Conservation (phyloP, 2,113 vertebrate genomes). For the Eubucco bourcierii region DNA sequence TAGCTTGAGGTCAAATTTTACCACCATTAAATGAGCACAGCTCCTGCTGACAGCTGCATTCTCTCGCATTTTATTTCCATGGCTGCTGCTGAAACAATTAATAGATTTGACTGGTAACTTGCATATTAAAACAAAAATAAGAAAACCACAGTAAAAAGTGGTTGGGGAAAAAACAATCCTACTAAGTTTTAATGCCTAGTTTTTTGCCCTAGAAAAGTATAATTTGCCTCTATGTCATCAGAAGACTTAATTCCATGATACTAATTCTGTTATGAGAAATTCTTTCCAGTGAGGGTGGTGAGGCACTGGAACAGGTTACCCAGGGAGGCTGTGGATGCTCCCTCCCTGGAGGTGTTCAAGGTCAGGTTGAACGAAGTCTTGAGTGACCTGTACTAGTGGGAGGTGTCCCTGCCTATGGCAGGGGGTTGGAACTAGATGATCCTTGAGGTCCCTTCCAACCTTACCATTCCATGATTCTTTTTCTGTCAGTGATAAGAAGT, state of each 20-base stretch:
- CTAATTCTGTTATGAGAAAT: too few species aligned
- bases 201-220: background rate
- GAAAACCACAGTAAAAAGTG: background rate
- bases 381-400: too few species aligned
- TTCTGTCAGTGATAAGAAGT: background rate
- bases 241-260: background rate
- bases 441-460: too few species aligned
- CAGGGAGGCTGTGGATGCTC: too few species aligned
- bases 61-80: background rate
- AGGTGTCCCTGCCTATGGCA: too few species aligned
- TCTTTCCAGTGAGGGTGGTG: too few species aligned
- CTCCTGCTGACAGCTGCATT: slow-evolving; percentile 28
- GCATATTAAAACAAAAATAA: background rate
- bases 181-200: background rate
- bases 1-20: slow-evolving; percentile 32
- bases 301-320: too few species aligned
- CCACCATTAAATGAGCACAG: background rate
- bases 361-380: too few species aligned
- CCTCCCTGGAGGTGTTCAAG: too few species aligned
- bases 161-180: background rate
- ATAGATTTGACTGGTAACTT: background rate
- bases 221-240: background rate
- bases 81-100: slow-evolving; percentile 1
- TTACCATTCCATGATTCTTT: too few species aligned
- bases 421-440: too few species aligned